Evolutionary conservation across 2,797 vertebrate genomes (phyloP).

Genomic region (Alectoris magna): DNA sequence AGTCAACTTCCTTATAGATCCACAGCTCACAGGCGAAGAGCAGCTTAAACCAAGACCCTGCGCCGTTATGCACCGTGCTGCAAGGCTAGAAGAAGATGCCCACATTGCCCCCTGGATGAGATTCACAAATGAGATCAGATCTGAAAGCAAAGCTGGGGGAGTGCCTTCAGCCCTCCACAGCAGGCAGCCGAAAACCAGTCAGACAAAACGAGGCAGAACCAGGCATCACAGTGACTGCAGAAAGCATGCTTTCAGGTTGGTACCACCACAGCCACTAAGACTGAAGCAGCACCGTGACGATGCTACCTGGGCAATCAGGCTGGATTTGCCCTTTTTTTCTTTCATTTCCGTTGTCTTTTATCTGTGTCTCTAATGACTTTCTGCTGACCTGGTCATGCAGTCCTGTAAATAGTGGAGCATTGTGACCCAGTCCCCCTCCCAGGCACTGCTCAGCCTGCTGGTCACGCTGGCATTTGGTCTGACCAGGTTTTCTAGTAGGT

Average conservation of each 20-base stretch:
- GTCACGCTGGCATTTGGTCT: neutral
- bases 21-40: neutral
- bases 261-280: neutral
- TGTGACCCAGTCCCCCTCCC: accelerated
- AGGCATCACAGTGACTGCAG: neutral
- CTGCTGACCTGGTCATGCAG: neutral
- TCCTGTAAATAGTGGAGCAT: neutral
- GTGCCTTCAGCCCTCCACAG: accelerated
- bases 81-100: accelerated
- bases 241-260: neutral
- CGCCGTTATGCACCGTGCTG: neutral
- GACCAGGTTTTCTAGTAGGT: neutral
- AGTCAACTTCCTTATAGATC: neutral
- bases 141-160: neutral
- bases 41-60: neutral
- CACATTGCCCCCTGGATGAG: neutral
- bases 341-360: neutral
- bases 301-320: neutral
- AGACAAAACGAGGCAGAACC: no score
- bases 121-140: neutral
- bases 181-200: neutral
- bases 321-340: neutral
- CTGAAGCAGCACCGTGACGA: accelerated
- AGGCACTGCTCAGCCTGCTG: neutral
- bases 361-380: neutral